Base-by-base conservation (phyloP, 1,140 invertebrate genomes). In the Stegodyphus dumicola region DNA sequence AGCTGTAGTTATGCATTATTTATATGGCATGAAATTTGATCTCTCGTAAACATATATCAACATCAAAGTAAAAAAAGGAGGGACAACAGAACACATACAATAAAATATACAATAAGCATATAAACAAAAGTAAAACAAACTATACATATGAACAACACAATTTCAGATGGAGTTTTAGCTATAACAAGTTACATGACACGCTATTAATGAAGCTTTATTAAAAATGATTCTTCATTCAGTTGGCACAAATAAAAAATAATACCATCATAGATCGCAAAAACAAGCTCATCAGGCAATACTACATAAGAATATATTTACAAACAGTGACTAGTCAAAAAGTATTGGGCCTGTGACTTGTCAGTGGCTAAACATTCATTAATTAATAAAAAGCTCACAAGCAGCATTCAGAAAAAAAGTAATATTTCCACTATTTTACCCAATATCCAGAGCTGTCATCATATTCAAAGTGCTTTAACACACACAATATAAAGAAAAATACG, bases 171-270 rank as follows among this genome's bases (percentile, higher is more conserved):
- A 60, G 18, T 48, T 53, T 76, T 60, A 51, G 53, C 54, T 60
- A 64, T 17, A 48, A n/a, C 17, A 76, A 76, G 56, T 60, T 60
- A 60, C 56, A 60, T 76, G 60, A 51, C 49, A 54, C 48, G 71
- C 51, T 74, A 10, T 54, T 54, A 53, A 71, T 71, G 69, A 52
- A 74, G 71, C 71, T 15, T 18, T 71, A 10, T 71, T 74, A n/a
- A 13, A 54, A 33, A 74, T 53, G n/a, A 56, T 52, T 67, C 60
- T 33, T 52, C 65, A 33, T 60, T 70, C 18, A 70, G 13, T 85
- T 85, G 83, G 83, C 83, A 85, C 83, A 85, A 77, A 77, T 73
- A 77, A 85, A 84, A 84, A 84, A 83, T 85, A 85, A 85, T 85
- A 78, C 76, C 83, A 52, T 85, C 65, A 49, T 73, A 64, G 33